Evolutionary conservation across 2,113 vertebrate species (phyloP).

Genomic region (Parotia lawesii): DNA sequence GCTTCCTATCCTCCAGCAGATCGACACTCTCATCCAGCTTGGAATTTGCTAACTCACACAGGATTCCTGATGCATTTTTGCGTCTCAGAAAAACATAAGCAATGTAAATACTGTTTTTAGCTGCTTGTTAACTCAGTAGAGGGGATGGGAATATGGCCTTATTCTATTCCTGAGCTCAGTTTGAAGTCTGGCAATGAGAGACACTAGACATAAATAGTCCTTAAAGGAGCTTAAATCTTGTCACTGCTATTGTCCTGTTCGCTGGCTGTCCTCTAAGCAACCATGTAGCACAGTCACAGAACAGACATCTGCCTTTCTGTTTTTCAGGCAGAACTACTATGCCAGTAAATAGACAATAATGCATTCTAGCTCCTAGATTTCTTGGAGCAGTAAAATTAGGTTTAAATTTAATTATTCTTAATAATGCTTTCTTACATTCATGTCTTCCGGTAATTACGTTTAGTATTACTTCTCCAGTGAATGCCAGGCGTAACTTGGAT

Average conservation of each 20-base stretch:
- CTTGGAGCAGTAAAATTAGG: background rate
- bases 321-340: background rate
- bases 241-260: background rate
- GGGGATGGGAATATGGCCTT: background rate
- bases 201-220: background rate
- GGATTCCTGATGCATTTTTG: background rate
- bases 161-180: background rate
- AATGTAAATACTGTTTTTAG: background rate
- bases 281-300: rapidly evolving
- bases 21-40: too few relatives aligned
- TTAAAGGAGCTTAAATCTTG: background rate
- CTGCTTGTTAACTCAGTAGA: background rate
- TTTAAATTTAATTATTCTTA: background rate
- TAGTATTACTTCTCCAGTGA: background rate
- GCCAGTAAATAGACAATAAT: background rate
- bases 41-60: background rate
- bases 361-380: background rate
- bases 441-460: background rate
- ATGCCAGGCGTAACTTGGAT: background rate
- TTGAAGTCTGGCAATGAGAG: background rate
- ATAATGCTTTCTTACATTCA: background rate
- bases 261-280: background rate
- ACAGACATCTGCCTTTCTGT: background rate
- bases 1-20: background rate
- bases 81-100: background rate